Conservation (phyloP, 2,113 vertebrate species). For the Glaucidium brasilianum region DNA sequence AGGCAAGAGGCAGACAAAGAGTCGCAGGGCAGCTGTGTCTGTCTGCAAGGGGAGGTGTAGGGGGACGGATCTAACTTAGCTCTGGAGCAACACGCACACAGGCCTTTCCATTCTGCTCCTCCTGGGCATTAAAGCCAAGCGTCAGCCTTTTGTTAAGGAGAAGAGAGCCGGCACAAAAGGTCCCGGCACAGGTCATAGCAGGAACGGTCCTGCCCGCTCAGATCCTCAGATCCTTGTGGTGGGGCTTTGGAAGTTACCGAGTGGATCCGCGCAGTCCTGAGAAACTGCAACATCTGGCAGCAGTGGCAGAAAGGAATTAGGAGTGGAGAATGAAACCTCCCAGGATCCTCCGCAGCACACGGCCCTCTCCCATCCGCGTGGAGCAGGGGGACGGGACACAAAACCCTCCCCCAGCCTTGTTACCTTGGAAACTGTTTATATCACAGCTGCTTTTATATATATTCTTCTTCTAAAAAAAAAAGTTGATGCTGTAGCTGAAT, state of each 20-base stretch:
- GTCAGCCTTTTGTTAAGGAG: slow-evolving; percentile 53
- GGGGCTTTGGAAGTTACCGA: not conserved
- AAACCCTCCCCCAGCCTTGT: slow-evolving; percentile 73
- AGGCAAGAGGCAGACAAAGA: slow-evolving; percentile 37
- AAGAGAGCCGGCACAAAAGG: slow-evolving; percentile 42
- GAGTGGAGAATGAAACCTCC: slow-evolving; percentile 73
- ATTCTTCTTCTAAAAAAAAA: not conserved
- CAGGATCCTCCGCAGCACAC: slow-evolving; percentile 69
- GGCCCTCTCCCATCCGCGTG: slow-evolving; percentile 63
- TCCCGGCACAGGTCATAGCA: slow-evolving; percentile 29
- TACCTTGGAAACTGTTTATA: slow-evolving; percentile 81
- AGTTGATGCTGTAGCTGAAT: slow-evolving; percentile 47
- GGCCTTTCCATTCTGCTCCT: slow-evolving; percentile 27
- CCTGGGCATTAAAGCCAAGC: not conserved
- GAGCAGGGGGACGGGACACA: slow-evolving; percentile 66
- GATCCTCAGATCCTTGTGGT: not conserved
- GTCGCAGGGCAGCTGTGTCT: not conserved
- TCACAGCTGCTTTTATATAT: slow-evolving; percentile 71
- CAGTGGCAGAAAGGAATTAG: slow-evolving; percentile 67
- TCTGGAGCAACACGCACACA: not conserved
- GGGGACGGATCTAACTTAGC: not conserved
- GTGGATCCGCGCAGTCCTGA: slow-evolving; percentile 41
- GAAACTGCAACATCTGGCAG: slow-evolving; percentile 83
- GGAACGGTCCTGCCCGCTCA: not conserved
- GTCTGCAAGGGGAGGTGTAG: not conserved